These are phyloP conservation scores for Daktulosphaira vitifoliae DNA, from an alignment of 1,140 invertebrate species.

Conservation along the genomic window DNA sequence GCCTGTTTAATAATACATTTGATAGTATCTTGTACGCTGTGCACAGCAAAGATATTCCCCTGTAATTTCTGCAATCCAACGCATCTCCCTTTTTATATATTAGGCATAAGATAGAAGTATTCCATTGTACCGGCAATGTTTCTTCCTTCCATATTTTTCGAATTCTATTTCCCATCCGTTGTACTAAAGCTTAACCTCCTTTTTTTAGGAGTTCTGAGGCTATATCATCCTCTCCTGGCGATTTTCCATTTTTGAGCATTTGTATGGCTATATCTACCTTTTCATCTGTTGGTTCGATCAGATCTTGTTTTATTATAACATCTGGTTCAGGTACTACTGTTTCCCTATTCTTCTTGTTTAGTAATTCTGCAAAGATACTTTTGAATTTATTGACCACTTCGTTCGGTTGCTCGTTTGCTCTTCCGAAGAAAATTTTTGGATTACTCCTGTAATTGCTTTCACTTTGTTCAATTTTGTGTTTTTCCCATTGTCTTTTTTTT, in stretches of 20 bases:
- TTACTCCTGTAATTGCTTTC: slow-evolving; percentile 10
- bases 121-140: slow-evolving; percentile 37
- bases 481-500: neutral
- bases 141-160: slow-evolving; percentile 34
- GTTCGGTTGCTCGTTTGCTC: slow-evolving; percentile 1
- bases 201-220: slow-evolving; percentile 4
- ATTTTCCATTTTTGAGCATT: slow-evolving; percentile 11
- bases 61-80: slow-evolving; percentile 3
- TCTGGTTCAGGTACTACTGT: neutral
- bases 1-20: neutral
- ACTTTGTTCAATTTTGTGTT: neutral
- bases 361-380: neutral
- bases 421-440: neutral
- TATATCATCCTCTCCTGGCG: slow-evolving; percentile 1
- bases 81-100: slow-evolving; percentile 5
- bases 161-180: slow-evolving; percentile 1
- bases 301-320: neutral
- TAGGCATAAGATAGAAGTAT: slow-evolving; percentile 27
- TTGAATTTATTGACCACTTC: neutral
- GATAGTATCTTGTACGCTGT: neutral
- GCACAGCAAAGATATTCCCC: slow-evolving; percentile 3
- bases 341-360: slow-evolving; percentile 1
- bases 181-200: slow-evolving; percentile 2
- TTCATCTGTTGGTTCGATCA: slow-evolving; percentile 7
- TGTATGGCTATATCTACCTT: slow-evolving; percentile 41